These are phyloP conservation scores for Bombus balteatus DNA, from an alignment of 1,140 invertebrate genomes.

Conservation along the genomic window DNA sequence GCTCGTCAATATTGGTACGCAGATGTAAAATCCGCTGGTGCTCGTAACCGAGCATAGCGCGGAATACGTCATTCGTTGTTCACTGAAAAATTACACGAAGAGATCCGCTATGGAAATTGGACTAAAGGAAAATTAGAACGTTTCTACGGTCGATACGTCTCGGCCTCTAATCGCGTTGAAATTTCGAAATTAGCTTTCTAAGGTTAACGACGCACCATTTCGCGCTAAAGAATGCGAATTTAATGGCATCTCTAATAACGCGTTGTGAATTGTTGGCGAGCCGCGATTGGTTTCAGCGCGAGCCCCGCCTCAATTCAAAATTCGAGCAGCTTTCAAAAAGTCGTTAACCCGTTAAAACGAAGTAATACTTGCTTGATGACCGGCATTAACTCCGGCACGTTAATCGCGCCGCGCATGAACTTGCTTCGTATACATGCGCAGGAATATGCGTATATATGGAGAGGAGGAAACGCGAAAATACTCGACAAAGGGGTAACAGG, in stretches of 20 bases:
- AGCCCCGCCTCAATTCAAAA: conserved; percentile 11
- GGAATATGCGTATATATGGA: neutral
- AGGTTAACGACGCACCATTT: neutral
- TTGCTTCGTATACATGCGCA: neutral
- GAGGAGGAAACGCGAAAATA: conserved; percentile 25
- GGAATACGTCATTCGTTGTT: neutral
- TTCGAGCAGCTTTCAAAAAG: conserved; percentile 39
- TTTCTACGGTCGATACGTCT: neutral
- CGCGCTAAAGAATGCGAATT: neutral
- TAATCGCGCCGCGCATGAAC: conserved; percentile 48
- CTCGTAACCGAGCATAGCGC: neutral
- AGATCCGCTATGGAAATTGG: neutral
- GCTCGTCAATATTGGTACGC: neutral
- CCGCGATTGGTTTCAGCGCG: neutral
- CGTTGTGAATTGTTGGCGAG: neutral
- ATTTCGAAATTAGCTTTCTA: neutral
- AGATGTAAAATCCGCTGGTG: neutral
- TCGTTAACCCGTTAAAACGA: conserved; percentile 49
- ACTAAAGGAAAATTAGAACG: neutral
- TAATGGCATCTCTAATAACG: neutral
- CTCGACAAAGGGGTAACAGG: conserved; percentile 10
- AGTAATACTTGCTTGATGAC: conserved; percentile 58
- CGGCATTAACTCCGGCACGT: conserved; percentile 58
- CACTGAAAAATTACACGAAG: neutral
- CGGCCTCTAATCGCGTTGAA: neutral